phyloP scores from a whole-genome alignment of 2,888 invertebrate species.

The Pheosia gnoma region DNA sequence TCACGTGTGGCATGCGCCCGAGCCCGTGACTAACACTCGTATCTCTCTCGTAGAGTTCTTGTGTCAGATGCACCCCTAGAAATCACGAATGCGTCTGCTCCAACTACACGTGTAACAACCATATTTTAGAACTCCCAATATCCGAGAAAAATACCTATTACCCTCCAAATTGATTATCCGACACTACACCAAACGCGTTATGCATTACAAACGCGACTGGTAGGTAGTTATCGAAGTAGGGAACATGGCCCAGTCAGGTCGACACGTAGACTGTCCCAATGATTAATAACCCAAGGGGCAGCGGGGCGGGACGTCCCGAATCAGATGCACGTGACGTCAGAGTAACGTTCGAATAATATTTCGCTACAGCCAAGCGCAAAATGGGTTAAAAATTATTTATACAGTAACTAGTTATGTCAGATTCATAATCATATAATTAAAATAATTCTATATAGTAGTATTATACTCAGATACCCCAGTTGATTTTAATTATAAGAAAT shows the following conservation, averaged over 20 bases:
- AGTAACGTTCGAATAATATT: slow-evolving; percentile 68
- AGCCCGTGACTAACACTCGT: too few species aligned
- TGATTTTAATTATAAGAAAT: too few species aligned
- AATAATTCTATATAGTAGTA: too few species aligned
- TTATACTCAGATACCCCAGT: too few species aligned
- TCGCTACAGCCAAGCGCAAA: slow-evolving; percentile 46
- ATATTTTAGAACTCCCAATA: too few species aligned
- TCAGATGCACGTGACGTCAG: slow-evolving; percentile 79
- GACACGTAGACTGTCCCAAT: slow-evolving; percentile 67
- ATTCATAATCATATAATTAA: too few species aligned
- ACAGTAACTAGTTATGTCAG: slow-evolving; percentile 22
- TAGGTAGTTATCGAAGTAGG: slow-evolving; percentile 33
- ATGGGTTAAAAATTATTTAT: slow-evolving; percentile 42
- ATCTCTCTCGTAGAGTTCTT: too few species aligned
- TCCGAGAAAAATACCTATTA: slow-evolving; percentile 3
- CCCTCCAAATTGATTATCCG: slow-evolving; percentile 15
- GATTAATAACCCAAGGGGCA: slow-evolving; percentile 65
- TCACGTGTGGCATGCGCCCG: too few species aligned
- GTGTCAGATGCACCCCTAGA: too few species aligned
- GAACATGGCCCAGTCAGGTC: slow-evolving; percentile 47
- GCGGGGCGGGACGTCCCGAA: slow-evolving; percentile 58
- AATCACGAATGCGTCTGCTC: too few species aligned
- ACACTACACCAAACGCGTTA: background rate
- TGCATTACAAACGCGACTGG: slow-evolving; percentile 11
- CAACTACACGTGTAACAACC: too few species aligned